A percentile compares a stretch with the other conserved stretches of the same genome.
phyloP scores from a whole-genome alignment of 2,888 invertebrate species.

The Sussaba pulchella region DNA sequence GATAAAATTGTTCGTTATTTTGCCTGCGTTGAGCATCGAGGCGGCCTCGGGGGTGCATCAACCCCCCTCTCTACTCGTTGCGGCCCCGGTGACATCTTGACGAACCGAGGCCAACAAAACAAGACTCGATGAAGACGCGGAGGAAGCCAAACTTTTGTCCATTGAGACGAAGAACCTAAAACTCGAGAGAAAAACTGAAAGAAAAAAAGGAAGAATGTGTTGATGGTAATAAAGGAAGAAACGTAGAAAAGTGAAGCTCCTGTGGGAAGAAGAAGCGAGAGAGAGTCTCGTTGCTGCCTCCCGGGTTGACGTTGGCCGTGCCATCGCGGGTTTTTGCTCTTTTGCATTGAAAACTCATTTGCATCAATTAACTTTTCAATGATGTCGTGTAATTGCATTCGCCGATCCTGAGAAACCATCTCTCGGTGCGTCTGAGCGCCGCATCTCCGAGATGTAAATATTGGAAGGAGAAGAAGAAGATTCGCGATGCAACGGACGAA shows the following conservation, averaged over 20 bases:
- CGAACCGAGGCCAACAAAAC: slow-evolving; percentile 76
- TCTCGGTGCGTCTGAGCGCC: slow-evolving; percentile 35
- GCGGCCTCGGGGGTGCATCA: slow-evolving; percentile 39
- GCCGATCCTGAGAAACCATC: slow-evolving; percentile 69
- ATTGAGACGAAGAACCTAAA: slow-evolving; percentile 58
- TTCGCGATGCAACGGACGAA: slow-evolving; percentile 23
- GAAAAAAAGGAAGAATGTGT: slow-evolving; percentile 42
- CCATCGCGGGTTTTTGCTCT: slow-evolving; percentile 67
- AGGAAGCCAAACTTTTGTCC: slow-evolving; percentile 65
- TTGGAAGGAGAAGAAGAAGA: slow-evolving; percentile 60
- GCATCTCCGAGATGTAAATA: slow-evolving; percentile 54
- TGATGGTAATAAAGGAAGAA: slow-evolving; percentile 33
- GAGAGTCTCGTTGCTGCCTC: slow-evolving; percentile 54
- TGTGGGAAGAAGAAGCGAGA: slow-evolving; percentile 60
- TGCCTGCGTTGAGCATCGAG: slow-evolving; percentile 29
- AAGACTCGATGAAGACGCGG: slow-evolving; percentile 70
- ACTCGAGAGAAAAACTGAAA: slow-evolving; percentile 38
- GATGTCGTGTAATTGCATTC: slow-evolving; percentile 78
- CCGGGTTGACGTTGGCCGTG: slow-evolving; percentile 52
- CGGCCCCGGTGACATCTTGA: slow-evolving; percentile 81
- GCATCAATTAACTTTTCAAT: slow-evolving; percentile 79
- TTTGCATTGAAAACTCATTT: slow-evolving; percentile 78
- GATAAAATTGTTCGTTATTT: slow-evolving; percentile 59
- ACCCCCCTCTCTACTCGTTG: slow-evolving; percentile 77
- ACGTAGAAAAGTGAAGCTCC: slow-evolving; percentile 45